These are phyloP conservation scores for Enteromius anoplus DNA, from an alignment of 2,797 vertebrate species.

Conservation along the genomic window DNA sequence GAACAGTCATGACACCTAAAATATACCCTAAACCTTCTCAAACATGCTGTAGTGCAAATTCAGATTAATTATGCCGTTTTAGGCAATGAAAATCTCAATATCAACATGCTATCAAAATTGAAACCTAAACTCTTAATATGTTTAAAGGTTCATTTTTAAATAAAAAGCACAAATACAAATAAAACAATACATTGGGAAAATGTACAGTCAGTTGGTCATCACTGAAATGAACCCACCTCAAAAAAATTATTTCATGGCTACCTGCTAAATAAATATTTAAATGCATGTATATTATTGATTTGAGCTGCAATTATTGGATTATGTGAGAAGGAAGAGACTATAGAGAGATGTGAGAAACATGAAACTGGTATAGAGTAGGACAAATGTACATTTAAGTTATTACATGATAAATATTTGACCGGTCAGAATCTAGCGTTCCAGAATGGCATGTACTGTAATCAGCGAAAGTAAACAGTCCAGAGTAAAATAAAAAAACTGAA, in stretches of 20 bases:
- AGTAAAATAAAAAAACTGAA: background rate
- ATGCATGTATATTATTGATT: conserved; percentile 7
- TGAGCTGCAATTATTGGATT: background rate
- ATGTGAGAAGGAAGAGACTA: background rate
- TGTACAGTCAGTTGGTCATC: background rate
- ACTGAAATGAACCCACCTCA: background rate
- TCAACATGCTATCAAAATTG: background rate
- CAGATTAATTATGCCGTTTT: background rate
- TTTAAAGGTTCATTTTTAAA: background rate
- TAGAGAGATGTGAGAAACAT: background rate
- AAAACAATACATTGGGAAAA: background rate
- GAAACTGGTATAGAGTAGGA: background rate
- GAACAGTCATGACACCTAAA: background rate
- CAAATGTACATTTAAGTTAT: background rate
- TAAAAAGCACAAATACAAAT: background rate
- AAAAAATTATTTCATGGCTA: background rate
- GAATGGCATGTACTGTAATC: background rate
- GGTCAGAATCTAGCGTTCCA: background rate
- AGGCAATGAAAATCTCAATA: background rate
- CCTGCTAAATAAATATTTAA: background rate
- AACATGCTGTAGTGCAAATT: background rate
- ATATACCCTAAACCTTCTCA: background rate
- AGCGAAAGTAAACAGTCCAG: background rate
- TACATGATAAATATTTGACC: background rate
- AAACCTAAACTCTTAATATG: background rate